These are phyloP conservation scores for Lottia scabra DNA, from an alignment of 2,888 invertebrate genomes.

Conservation along the genomic window DNA sequence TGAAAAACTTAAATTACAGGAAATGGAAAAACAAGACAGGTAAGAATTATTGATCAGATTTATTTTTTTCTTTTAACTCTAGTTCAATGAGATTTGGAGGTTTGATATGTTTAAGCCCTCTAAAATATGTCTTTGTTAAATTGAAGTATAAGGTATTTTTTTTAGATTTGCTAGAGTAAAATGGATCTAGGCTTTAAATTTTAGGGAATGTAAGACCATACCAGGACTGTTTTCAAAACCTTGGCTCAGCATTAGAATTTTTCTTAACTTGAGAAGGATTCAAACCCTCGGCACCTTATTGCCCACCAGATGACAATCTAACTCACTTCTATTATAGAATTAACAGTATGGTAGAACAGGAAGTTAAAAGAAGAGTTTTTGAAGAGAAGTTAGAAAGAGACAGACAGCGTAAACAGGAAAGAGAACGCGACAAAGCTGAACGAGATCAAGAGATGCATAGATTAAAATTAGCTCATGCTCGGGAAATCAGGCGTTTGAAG, in stretches of 20 bases:
- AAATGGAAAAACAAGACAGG: conserved; percentile 64
- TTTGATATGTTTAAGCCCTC: too few species aligned
- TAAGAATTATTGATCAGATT: conserved; percentile 17
- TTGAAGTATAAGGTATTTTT: too few species aligned
- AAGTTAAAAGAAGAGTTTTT: conserved; percentile 62
- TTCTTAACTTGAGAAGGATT: too few species aligned
- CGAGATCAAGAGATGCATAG: conserved; percentile 58
- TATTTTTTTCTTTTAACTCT: not conserved
- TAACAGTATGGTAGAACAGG: conserved; percentile 61
- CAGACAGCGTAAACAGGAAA: conserved; percentile 53
- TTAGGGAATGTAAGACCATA: too few species aligned
- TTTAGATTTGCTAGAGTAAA: too few species aligned
- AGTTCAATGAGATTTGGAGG: too few species aligned
- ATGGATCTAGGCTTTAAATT: too few species aligned
- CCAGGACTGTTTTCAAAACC: too few species aligned
- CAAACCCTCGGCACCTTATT: too few species aligned
- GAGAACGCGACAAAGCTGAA: conserved; percentile 57
- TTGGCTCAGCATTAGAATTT: too few species aligned
- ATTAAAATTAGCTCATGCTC: conserved; percentile 54
- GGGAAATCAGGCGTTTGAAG: conserved; percentile 58
- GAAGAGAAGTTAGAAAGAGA: conserved; percentile 64
- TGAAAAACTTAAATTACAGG: conserved; percentile 60
- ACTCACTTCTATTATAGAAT: conserved; percentile 46
- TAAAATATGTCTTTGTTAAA: too few species aligned
- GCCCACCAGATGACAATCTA: too few species aligned